phyloP scores from a whole-genome alignment of 2,888 invertebrate genomes.

The Volucella bombylans region DNA sequence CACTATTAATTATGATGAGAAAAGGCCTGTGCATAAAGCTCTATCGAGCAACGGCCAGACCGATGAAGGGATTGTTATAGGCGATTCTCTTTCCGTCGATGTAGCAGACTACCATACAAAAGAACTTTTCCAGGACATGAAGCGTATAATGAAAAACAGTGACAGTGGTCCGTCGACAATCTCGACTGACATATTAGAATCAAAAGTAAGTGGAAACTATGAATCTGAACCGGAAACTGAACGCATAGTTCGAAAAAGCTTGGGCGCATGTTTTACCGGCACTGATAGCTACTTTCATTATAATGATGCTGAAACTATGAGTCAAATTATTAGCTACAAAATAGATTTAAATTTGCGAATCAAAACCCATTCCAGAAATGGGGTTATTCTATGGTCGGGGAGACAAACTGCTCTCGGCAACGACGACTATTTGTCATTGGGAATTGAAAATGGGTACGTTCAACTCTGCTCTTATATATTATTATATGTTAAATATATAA shows the following conservation, averaged over 20 bases:
- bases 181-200: slow-evolving; percentile 51
- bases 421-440: slow-evolving; percentile 92
- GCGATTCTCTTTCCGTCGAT: slow-evolving; percentile 51
- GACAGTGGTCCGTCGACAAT: slow-evolving; percentile 73
- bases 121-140: slow-evolving; percentile 81
- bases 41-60: slow-evolving; percentile 48
- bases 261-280: slow-evolving; percentile 90
- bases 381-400: slow-evolving; percentile 93
- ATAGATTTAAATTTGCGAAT: slow-evolving; percentile 95
- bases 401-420: slow-evolving; percentile 85
- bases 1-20: slow-evolving; percentile 56
- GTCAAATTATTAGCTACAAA: slow-evolving; percentile 91
- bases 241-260: slow-evolving; percentile 78
- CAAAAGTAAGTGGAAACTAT: slow-evolving; percentile 46
- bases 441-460: slow-evolving; percentile 88
- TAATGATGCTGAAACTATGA: slow-evolving; percentile 92
- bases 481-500: not conserved
- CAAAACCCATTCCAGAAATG: slow-evolving; percentile 87
- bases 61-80: slow-evolving; percentile 59
- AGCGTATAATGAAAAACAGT: slow-evolving; percentile 82
- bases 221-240: slow-evolving; percentile 63
- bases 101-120: slow-evolving; percentile 80
- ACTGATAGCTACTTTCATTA: slow-evolving; percentile 93
- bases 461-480: not conserved
- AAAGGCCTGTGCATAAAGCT: slow-evolving; percentile 49